Evolutionary conservation across 1,140 invertebrate genomes (phyloP).

Genomic region (Glomeris maerens): DNA sequence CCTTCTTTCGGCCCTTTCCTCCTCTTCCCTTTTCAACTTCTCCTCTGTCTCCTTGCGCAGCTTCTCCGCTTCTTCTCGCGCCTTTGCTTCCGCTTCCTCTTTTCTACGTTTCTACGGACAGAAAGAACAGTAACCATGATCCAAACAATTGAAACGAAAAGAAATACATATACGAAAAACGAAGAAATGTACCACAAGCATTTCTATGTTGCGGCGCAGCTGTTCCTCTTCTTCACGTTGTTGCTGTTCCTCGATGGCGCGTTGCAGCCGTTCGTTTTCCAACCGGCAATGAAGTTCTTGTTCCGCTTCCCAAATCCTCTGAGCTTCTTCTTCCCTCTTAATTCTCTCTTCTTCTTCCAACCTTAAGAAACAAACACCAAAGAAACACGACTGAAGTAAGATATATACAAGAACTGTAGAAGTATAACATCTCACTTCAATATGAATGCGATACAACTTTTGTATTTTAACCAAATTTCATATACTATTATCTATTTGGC

Average conservation of each 20-base stretch:
- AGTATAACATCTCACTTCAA: slow-evolving; percentile 5
- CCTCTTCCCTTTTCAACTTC: slow-evolving; percentile 58
- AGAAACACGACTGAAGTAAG: slow-evolving; percentile 7
- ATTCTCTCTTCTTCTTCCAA: slow-evolving; percentile 56
- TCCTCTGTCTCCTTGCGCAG: slow-evolving; percentile 55
- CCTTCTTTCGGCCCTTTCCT: slow-evolving; percentile 55
- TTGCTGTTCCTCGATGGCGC: slow-evolving; percentile 27
- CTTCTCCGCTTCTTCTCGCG: slow-evolving; percentile 24
- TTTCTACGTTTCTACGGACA: slow-evolving; percentile 32
- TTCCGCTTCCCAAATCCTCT: slow-evolving; percentile 45
- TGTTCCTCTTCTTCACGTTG: slow-evolving; percentile 25
- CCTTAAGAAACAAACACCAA: slow-evolving; percentile 22
- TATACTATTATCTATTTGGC: too few relatives aligned
- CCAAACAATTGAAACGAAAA: slow-evolving; percentile 1
- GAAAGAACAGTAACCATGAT: slow-evolving; percentile 3
- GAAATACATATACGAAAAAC: slow-evolving; percentile 3
- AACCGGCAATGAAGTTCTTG: slow-evolving; percentile 55
- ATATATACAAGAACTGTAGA: not conserved
- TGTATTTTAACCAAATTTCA: too few relatives aligned
- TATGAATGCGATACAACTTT: too few relatives aligned
- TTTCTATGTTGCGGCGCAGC: slow-evolving; percentile 17
- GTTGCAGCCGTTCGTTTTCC: slow-evolving; percentile 51
- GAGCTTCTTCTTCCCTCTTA: slow-evolving; percentile 64
- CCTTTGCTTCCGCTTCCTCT: slow-evolving; percentile 25
- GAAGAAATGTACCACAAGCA: not conserved